Evolutionary conservation across 2,113 vertebrate species (phyloP).

Genomic region (Condylura cristata): DNA sequence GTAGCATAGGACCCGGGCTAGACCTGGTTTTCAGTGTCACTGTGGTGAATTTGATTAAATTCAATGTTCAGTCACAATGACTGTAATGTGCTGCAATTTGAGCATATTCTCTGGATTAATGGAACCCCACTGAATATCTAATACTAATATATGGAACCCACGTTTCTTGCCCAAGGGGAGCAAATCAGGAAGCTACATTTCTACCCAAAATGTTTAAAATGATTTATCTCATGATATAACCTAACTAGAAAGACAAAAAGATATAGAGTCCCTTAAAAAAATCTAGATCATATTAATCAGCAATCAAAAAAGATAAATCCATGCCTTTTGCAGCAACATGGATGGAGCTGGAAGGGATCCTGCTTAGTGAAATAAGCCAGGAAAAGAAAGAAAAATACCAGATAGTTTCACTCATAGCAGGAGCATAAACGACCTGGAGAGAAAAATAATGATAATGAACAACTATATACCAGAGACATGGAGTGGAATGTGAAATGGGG

Average conservation of each 20-base stretch:
- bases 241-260: background rate
- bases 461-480: no score
- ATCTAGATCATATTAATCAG: no score
- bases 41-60: background rate
- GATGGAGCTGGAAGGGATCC: no score
- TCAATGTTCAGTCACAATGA: background rate
- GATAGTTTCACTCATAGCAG: no score
- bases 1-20: background rate
- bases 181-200: conserved; percentile 44
- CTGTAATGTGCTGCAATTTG: background rate
- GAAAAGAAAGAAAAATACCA: no score
- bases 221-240: background rate
- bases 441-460: no score
- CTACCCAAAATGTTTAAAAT: background rate
- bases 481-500: no score
- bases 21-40: background rate
- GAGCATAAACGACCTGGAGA: no score
- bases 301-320: no score
- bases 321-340: no score
- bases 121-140: background rate
- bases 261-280: no score
- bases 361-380: no score
- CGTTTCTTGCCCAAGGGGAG: background rate
- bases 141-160: background rate
- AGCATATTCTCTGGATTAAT: background rate